Evolutionary conservation across 2,888 invertebrate genomes (phyloP), one percentile per base, ranked within the genome.

Genomic region (Syritta pipiens): DNA sequence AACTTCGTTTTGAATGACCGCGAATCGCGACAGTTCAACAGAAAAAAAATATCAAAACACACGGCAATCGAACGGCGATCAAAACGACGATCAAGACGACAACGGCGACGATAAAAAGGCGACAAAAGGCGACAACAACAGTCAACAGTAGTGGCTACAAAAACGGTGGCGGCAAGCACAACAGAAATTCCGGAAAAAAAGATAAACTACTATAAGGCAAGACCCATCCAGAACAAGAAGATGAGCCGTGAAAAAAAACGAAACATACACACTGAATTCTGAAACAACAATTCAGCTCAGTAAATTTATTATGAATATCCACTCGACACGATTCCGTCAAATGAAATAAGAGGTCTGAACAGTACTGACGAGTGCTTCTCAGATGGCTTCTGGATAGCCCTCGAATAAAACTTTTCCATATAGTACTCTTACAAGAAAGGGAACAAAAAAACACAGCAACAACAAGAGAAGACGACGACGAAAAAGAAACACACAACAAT

Each of bases 311-410:
- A 87, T 87, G 87, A 87, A 89, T 88, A 89, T 88, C 89, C 89
- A 89, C 89, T 89, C 89, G 89, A 89, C 89, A 89, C 88, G 89
- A 89, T 87, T 89, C 89, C 89, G 88, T 89, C 89, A 89, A 89
- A 89, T 89, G 88, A 88, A 89, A 89, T 89, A 89, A 89, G 89
- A 89, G 89, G 89, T 88, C 88, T 89, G 88, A 88, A 89, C 88
- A 88, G 88, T 87, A 89, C 89, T 89, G 88, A 88, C 88, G 89
- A 89, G 89, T 89, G 85, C 88, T 89, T 88, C 88, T 89, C 87
- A 88, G 87, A 89, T 89, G 87, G 88, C 88, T 88, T 89, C 88
- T 89, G 89, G 88, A 89, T 88, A 88, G 89, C 88, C 88, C 89
- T 89, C 89, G 86, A 87, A 87, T 86, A 87, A 87, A 81, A 81